A percentile compares a stretch with the other conserved stretches of the same genome.
These are phyloP conservation scores for Sigmodon hispidus DNA, from an alignment of 2,113 vertebrate species.

Conservation along the genomic window DNA sequence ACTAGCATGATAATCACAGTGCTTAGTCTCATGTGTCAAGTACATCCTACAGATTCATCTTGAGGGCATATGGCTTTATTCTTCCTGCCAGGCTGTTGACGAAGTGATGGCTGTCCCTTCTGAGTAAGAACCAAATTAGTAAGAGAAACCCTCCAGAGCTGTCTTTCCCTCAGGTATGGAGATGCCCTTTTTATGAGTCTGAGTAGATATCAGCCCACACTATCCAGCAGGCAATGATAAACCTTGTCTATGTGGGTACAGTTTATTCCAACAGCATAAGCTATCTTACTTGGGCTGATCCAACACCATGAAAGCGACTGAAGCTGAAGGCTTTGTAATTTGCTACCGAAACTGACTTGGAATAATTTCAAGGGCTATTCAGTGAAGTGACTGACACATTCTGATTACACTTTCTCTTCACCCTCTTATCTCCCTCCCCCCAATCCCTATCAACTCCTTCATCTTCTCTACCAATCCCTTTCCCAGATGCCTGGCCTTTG, in stretches of 20 bases:
- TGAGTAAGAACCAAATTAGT: background rate
- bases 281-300: background rate
- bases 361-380: background rate
- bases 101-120: background rate
- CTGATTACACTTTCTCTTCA: no score
- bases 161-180: background rate
- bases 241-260: no score
- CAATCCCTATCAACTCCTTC: no score
- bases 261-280: background rate
- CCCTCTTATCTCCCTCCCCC: background rate
- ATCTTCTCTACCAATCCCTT: background rate
- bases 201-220: background rate
- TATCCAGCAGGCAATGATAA: fast-evolving
- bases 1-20: fast-evolving
- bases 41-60: background rate
- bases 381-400: background rate
- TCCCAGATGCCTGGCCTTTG: background rate
- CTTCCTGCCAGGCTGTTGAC: background rate
- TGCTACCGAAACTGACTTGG: background rate
- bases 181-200: background rate
- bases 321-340: background rate
- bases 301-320: background rate
- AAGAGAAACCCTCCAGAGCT: background rate
- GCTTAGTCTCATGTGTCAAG: background rate
- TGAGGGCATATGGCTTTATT: background rate